phyloP scores from a whole-genome alignment of 2,797 vertebrate genomes.

The Tolypeutes matacus region DNA sequence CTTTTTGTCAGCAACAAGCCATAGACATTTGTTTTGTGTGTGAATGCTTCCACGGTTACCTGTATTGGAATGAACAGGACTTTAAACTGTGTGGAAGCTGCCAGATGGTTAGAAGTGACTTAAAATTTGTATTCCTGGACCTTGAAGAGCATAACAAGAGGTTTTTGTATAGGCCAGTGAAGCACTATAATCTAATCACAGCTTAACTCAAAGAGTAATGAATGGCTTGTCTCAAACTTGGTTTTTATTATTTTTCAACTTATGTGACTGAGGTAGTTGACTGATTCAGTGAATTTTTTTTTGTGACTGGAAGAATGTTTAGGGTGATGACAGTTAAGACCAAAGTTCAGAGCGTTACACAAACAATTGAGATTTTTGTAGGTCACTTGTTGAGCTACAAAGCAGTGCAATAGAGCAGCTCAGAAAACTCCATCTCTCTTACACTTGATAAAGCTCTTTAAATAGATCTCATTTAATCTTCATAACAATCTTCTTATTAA shows the following conservation, averaged over 20 bases:
- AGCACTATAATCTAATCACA: not conserved
- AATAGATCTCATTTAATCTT: not conserved
- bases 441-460: not conserved
- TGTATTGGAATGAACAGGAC: constrained; percentile 46
- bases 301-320: constrained; percentile 36
- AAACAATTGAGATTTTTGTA: constrained; percentile 6
- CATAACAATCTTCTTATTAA: not conserved
- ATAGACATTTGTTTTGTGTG: constrained; percentile 52
- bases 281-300: constrained; percentile 1
- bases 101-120: not conserved
- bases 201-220: not conserved
- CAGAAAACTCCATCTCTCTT: not conserved
- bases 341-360: not conserved
- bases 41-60: constrained; percentile 59
- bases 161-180: not conserved
- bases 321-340: not conserved
- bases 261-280: not conserved
- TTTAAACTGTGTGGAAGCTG: not conserved
- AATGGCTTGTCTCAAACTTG: not conserved
- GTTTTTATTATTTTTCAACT: constrained; percentile 16
- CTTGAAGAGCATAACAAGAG: not conserved
- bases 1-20: constrained; percentile 51
- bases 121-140: constrained; percentile 23
- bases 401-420: not conserved
- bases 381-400: not conserved